Evolutionary conservation across 2,888 invertebrate genomes (phyloP), one percentile per base, ranked within the genome.

Genomic region (Adela reaumurella): DNA sequence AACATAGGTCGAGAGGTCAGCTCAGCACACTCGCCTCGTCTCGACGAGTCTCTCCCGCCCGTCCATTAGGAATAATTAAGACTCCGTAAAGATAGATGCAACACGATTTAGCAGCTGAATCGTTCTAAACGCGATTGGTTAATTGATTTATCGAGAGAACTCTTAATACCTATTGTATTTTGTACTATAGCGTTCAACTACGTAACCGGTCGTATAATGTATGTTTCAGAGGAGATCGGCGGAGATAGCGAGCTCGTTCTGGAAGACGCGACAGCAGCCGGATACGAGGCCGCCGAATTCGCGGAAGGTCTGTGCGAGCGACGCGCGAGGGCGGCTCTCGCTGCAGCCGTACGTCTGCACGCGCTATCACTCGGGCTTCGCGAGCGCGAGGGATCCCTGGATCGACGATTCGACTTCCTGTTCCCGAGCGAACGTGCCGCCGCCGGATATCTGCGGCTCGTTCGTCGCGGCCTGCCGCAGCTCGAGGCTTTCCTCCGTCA

Each of bases 381-480:
- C 1, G 77, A 78, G 46, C 65, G 71, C 54, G 77, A 77, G 58
- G 79, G 79, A 5, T 74, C 79, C 8, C 62, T 80, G 10, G 73
- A 78, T 48, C 73, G 72, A 51, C 64, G 70, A 56, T 80, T 79
- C 52, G 77, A 78, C 54, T 91, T 90, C 62, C 74, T 91, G 16
- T 90, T 91, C 59, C 89, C 90, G 57, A 89, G 89, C 35, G 87
- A 87, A 43, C 80, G 88, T 59, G 90, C 90, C 0, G 89, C 90
- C 0, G 89, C 90, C 55, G 90, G 90, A 3, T 91, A 90, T 61
- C 86, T 90, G 53, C 88, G 90, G 51, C 74, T 91, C 19, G 88
- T 91, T 3, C 86, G 90, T 59, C 80, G 90, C 51, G 90, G 90
- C 1, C 69, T 91, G 17, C 90, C 90, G 0, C 90, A 90, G 60